Conservation (phyloP, 2,113 vertebrate species). For the Equus quagga region DNA sequence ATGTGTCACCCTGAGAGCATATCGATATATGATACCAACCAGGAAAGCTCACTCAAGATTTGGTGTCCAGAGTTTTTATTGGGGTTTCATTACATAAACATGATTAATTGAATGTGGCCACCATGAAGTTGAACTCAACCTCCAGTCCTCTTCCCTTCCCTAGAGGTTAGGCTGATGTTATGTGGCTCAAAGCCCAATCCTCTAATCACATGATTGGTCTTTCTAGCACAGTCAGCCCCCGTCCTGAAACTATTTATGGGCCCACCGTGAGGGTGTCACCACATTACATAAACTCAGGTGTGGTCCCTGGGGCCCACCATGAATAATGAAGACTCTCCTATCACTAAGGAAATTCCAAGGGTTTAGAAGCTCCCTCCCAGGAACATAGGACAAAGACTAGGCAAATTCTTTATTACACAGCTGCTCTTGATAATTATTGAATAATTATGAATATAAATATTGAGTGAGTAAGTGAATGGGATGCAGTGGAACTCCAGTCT, state of each 20-base stretch:
- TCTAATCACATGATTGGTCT: not conserved
- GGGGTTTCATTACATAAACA: not conserved
- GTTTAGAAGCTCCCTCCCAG: not conserved
- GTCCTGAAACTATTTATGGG: not conserved
- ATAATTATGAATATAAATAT: not conserved
- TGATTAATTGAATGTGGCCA: not conserved
- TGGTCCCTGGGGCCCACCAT: not conserved
- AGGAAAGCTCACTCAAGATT: not conserved
- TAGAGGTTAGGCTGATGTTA: not conserved
- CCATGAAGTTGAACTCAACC: not conserved
- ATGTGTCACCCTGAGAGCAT: not conserved
- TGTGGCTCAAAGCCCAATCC: not conserved
- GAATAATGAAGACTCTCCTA: not conserved
- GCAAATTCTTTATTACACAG: not conserved
- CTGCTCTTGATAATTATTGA: not conserved
- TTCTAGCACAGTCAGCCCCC: not conserved
- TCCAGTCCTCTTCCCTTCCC: not conserved
- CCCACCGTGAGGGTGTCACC: not conserved
- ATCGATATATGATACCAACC: not conserved
- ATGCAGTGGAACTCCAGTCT: not conserved
- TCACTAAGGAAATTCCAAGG: not conserved
- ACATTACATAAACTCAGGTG: not conserved
- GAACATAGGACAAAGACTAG: not conserved
- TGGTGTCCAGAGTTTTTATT: not conserved
- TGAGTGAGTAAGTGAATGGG: not conserved